Conservation (phyloP, 1,140 invertebrate species). For the Eueides isabella region DNA sequence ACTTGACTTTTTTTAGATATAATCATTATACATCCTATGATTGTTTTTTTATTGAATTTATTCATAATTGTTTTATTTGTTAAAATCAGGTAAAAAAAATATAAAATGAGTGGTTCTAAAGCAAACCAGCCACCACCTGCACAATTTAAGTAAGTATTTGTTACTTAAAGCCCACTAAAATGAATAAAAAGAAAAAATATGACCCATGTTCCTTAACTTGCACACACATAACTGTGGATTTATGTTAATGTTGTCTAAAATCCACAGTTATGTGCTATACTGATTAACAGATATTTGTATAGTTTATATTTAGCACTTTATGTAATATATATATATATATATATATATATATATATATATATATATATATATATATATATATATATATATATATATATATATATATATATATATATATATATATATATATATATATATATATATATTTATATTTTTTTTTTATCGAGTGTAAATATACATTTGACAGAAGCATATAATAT, state of each 20-base stretch:
- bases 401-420: background rate
- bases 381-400: background rate
- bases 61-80: conserved; percentile 24
- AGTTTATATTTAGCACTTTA: background rate
- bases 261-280: too few relatives aligned
- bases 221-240: too few relatives aligned
- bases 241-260: too few relatives aligned
- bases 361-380: background rate
- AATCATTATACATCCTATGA: background rate
- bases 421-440: background rate
- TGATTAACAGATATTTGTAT: background rate
- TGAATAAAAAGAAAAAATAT: background rate
- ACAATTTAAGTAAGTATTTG: conserved; percentile 52
- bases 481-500: background rate
- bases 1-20: background rate
- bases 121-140: conserved; percentile 38
- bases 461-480: background rate
- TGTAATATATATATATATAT: background rate
- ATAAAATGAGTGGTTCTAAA: conserved; percentile 42
- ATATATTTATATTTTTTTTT: background rate
- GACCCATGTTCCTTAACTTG: background rate
- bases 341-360: background rate
- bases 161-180: background rate
- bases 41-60: conserved; percentile 7
- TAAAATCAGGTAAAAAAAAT: conserved; percentile 32